Evolutionary conservation across 2,888 invertebrate species (phyloP).

Genomic region (Sisyra terminalis): DNA sequence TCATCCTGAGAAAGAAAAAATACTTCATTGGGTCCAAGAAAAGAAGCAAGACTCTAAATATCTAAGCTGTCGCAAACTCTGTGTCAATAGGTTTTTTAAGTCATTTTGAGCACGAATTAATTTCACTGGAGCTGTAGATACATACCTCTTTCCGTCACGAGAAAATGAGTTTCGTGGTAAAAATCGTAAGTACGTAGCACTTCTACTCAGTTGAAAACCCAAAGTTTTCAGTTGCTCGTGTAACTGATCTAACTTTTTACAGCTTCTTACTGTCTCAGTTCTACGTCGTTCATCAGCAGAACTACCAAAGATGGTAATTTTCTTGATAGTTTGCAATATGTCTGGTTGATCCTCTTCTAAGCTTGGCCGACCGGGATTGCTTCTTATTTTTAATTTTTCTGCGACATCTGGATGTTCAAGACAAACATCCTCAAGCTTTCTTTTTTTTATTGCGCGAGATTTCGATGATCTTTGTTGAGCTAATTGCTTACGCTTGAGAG

Average conservation of each 20-base stretch:
- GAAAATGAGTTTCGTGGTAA: conserved; percentile 14
- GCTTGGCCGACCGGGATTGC: conserved; percentile 15
- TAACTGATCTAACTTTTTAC: conserved; percentile 10
- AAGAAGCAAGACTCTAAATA: conserved; percentile 14
- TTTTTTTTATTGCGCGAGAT: not conserved
- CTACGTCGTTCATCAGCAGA: conserved; percentile 17
- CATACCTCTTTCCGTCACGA: conserved; percentile 17
- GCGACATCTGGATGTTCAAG: conserved; percentile 8
- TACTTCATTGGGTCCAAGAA: conserved; percentile 15
- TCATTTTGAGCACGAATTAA: conserved; percentile 9
- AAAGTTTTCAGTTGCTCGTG: conserved; percentile 11
- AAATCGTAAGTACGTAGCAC: conserved; percentile 14
- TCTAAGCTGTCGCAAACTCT: too few species aligned
- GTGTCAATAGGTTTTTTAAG: not conserved
- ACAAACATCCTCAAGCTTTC: conserved; percentile 4
- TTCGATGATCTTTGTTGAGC: conserved; percentile 9
- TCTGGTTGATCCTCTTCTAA: conserved; percentile 17
- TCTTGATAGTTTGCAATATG: conserved; percentile 17
- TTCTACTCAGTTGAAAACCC: conserved; percentile 14
- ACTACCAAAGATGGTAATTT: conserved; percentile 18
- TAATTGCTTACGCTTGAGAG: conserved; percentile 11
- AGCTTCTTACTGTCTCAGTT: conserved; percentile 14
- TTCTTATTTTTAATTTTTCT: conserved; percentile 1
- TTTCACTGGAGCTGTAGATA: conserved; percentile 16
- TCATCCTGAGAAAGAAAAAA: conserved; percentile 19